Evolutionary conservation across 1,140 invertebrate species (phyloP), one percentile per base, ranked within the genome.

Genomic region (Yoshiicerus persimilis): DNA sequence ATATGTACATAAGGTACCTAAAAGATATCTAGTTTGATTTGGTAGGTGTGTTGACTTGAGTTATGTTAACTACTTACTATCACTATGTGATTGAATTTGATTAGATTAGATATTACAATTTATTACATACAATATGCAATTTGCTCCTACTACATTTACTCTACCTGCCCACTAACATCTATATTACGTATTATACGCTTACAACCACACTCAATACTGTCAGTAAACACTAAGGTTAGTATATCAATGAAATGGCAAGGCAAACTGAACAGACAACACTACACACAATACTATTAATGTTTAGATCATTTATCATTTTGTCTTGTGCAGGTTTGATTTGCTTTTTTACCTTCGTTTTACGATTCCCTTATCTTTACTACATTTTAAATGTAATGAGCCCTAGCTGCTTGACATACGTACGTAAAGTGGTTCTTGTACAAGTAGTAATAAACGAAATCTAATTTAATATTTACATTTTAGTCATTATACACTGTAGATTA

Each of bases 41-140:
- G 75, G 34, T 38, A 80, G 30, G 75, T 80, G 75, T 34, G 75
- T 80, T 80, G 75, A 80, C 75, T 80, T 36, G 75, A 80, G 75
- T 36, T 80, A 80, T 80, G 75, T 20, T 80, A 70, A 36, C 75
- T 38, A 38, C 75, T 34, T 80, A 8, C 75, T 80, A 80, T 36
- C 32, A 23, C 30, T 80, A 4, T 80, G 30, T 36, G 75, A 80
- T 80, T 36, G 32, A 38, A 38, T 80, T 80, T 80, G 75, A 80
- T 80, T 80, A 80, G 34, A 38, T 80, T 80, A 34, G 20, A 80
- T 80, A 32, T n/a, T 80, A 80, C 34, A n/a, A 80, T 80, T 80
- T 80, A 80, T 36, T 38, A 36, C 34, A 4, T 30, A 70, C 64
- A 75, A 75, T 77, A 34, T 27, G 66, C 66, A 70, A 70, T 70